phyloP scores from a whole-genome alignment of 2,888 invertebrate species.

The Troides helena region DNA sequence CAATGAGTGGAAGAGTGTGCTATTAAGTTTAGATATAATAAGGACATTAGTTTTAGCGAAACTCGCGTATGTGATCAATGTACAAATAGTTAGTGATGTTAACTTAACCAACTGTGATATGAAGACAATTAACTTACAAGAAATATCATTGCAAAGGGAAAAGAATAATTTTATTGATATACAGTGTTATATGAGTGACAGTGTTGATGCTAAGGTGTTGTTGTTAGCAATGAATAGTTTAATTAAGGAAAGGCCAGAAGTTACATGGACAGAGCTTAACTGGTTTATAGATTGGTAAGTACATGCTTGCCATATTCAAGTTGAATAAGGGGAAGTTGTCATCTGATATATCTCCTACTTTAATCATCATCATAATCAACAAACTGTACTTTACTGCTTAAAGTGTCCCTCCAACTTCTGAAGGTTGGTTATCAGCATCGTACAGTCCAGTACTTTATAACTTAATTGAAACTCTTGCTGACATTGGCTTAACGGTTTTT shows the following conservation, averaged over 20 bases:
- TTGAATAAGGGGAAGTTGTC: too few species aligned
- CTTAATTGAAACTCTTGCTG: too few species aligned
- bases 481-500: too few species aligned
- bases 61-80: constrained; percentile 69
- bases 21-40: constrained; percentile 65
- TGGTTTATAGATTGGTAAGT: constrained; percentile 86
- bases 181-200: constrained; percentile 80
- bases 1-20: constrained; percentile 61
- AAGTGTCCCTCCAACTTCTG: too few species aligned
- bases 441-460: too few species aligned
- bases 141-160: constrained; percentile 57
- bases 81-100: constrained; percentile 69
- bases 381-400: too few species aligned
- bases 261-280: constrained; percentile 85
- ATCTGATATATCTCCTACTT: too few species aligned
- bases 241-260: constrained; percentile 79
- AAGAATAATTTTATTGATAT: constrained; percentile 72
- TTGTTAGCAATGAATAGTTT: constrained; percentile 82
- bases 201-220: constrained; percentile 77
- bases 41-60: constrained; percentile 61
- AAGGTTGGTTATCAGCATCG: too few species aligned
- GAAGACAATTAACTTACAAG: constrained; percentile 59
- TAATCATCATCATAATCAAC: too few species aligned
- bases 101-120: constrained; percentile 66
- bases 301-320: too few species aligned